Percentiles rank a stretch among this genome's conserved stretches.
These are phyloP conservation scores for Drosophila insularis DNA, from an alignment of 1,140 invertebrate genomes.

Conservation along the genomic window DNA sequence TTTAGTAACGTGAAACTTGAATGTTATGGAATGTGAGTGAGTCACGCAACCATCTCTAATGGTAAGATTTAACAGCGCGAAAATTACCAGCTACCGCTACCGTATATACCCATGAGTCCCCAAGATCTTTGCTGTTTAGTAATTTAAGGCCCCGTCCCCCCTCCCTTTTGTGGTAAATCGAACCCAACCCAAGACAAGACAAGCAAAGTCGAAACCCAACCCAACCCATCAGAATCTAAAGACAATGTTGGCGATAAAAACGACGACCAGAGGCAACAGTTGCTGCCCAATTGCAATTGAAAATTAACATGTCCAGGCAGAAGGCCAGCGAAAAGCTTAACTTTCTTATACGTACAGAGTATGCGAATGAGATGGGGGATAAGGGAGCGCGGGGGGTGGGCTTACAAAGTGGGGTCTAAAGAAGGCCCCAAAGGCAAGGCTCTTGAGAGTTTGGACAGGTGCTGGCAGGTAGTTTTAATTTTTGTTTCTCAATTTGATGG, in stretches of 20 bases:
- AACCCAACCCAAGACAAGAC: slow-evolving; percentile 9
- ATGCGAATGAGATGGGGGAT: slow-evolving; percentile 10
- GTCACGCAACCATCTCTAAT: neutral
- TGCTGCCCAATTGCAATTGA: slow-evolving; percentile 76
- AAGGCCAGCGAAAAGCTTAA: slow-evolving; percentile 21
- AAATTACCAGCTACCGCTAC: slow-evolving; percentile 44
- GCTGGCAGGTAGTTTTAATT: slow-evolving; percentile 4
- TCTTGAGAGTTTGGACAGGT: slow-evolving; percentile 6
- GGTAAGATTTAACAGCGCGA: neutral
- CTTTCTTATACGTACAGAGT: slow-evolving; percentile 35
- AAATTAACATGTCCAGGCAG: slow-evolving; percentile 72
- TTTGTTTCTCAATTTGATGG: slow-evolving; percentile 4
- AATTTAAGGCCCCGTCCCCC: slow-evolving; percentile 23
- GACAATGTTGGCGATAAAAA: slow-evolving; percentile 35
- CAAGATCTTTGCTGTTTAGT: slow-evolving; percentile 55
- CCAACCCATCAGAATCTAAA: slow-evolving; percentile 3
- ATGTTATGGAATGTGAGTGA: neutral
- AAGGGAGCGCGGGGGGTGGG: neutral
- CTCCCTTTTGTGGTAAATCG: neutral
- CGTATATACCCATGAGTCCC: slow-evolving; percentile 33
- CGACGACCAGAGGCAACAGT: slow-evolving; percentile 57
- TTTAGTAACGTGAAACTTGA: neutral
- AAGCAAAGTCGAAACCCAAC: neutral
- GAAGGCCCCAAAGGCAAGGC: neutral
- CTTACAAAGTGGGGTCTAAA: too few relatives aligned